Evolutionary conservation across 2,113 vertebrate genomes (phyloP).

Genomic region (Bettongia penicillata): DNA sequence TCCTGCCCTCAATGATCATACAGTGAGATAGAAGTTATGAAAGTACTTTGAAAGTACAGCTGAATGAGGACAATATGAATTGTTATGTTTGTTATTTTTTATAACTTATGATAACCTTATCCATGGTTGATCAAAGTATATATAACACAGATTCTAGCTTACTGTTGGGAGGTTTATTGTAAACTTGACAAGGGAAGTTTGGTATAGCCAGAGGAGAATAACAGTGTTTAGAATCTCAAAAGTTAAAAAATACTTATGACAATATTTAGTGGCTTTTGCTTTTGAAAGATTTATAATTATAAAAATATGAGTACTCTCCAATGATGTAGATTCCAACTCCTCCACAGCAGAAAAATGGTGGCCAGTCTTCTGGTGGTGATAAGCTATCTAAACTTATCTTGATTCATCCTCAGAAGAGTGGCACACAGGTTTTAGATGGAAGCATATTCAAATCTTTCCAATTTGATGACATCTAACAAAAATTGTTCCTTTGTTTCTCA

Average conservation of each 20-base stretch:
- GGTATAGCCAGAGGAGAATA: neutral
- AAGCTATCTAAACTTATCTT: neutral
- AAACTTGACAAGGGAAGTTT: neutral
- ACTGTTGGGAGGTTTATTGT: neutral
- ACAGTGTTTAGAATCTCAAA: neutral
- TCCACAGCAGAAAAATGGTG: neutral
- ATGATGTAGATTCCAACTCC: neutral
- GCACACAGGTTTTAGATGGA: neutral
- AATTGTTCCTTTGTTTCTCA: neutral
- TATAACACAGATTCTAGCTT: neutral
- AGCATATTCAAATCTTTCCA: neutral
- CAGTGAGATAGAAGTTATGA: neutral
- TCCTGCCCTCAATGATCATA: neutral
- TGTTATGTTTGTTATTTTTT: neutral
- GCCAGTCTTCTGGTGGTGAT: neutral
- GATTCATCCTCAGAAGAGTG: neutral
- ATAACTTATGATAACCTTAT: neutral
- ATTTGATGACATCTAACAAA: neutral
- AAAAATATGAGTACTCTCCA: neutral
- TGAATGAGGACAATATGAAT: neutral
- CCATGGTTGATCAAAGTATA: neutral
- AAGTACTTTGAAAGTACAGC: neutral
- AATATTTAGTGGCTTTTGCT: neutral
- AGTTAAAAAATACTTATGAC: neutral
- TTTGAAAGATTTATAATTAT: neutral